Conservation (phyloP, 2,888 invertebrate genomes). For the Cheiracanthium punctorium region DNA sequence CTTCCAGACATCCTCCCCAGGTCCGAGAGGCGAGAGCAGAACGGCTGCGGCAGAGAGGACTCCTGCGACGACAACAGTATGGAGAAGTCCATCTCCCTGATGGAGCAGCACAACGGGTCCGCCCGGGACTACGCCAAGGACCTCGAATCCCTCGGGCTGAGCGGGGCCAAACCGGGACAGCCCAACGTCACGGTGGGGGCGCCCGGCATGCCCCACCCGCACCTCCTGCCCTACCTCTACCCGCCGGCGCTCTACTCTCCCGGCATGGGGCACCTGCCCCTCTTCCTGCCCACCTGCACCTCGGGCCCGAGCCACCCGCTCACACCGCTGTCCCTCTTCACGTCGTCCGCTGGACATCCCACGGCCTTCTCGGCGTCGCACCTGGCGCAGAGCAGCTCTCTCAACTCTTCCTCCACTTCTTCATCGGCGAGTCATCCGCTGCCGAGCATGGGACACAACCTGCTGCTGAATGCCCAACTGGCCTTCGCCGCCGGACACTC, state of each 20-base stretch:
- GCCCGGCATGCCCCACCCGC: slow-evolving; percentile 86
- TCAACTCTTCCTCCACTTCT: slow-evolving; percentile 12
- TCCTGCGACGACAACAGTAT: slow-evolving; percentile 55
- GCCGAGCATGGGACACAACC: slow-evolving; percentile 81
- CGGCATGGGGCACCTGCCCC: slow-evolving; percentile 76
- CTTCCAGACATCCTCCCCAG: slow-evolving; percentile 34
- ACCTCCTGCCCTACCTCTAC: slow-evolving; percentile 92
- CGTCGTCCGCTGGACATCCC: slow-evolving; percentile 78
- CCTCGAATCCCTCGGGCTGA: slow-evolving; percentile 36
- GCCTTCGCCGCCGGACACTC: slow-evolving; percentile 92
- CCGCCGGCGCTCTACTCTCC: slow-evolving; percentile 89
- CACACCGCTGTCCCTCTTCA: slow-evolving; percentile 74
- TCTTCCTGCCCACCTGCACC: slow-evolving; percentile 71
- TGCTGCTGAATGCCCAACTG: slow-evolving; percentile 91
- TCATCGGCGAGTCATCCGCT: slow-evolving; percentile 73
- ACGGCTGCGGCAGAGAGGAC: slow-evolving; percentile 51
- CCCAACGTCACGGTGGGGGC: slow-evolving; percentile 95
- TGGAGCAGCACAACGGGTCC: slow-evolving; percentile 47
- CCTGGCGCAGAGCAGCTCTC: slow-evolving; percentile 51
- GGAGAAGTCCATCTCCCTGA: slow-evolving; percentile 42
- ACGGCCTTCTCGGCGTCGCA: slow-evolving; percentile 75
- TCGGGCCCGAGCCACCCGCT: slow-evolving; percentile 72
- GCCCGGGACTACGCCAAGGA: slow-evolving; percentile 48
- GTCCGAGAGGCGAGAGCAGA: slow-evolving; percentile 49
- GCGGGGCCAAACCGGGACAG: slow-evolving; percentile 73